These are phyloP conservation scores for Pogonognathellus flavescens DNA, from an alignment of 1,140 invertebrate genomes.

Conservation along the genomic window DNA sequence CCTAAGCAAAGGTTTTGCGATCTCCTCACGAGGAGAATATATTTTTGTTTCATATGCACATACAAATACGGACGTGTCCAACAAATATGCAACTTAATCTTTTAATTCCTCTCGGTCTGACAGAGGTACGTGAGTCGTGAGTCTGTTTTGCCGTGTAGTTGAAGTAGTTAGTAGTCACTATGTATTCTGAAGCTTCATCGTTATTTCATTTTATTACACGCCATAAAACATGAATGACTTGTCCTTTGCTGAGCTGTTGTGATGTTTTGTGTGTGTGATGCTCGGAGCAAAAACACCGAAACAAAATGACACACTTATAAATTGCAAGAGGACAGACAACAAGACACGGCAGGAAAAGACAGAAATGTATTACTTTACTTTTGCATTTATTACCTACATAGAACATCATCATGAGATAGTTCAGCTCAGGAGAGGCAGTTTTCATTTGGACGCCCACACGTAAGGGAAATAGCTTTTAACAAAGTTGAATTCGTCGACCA, in stretches of 20 bases:
- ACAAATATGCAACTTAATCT: constrained; percentile 24
- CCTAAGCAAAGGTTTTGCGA: neutral
- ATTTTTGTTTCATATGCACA: neutral
- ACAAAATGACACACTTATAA: constrained; percentile 50
- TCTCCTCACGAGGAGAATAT: neutral
- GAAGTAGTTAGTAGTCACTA: constrained; percentile 22
- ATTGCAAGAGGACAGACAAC: constrained; percentile 27
- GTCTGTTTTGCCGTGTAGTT: neutral
- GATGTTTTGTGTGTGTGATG: neutral
- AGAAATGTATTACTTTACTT: constrained; percentile 40
- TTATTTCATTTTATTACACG: constrained; percentile 37
- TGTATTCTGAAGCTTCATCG: constrained; percentile 20
- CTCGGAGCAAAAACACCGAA: constrained; percentile 34
- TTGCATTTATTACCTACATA: constrained; percentile 30
- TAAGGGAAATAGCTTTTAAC: neutral
- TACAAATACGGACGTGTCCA: neutral
- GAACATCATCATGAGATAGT: no score
- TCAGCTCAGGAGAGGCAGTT: neutral
- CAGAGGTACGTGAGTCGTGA: neutral
- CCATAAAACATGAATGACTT: constrained; percentile 22
- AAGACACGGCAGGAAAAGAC: constrained; percentile 23
- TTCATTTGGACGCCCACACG: constrained; percentile 32
- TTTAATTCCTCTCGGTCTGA: constrained; percentile 15
- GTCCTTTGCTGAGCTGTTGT: neutral
- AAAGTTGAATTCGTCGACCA: neutral